These are phyloP conservation scores for Monomorium pharaonis DNA, from an alignment of 1,140 invertebrate species.

Conservation along the genomic window DNA sequence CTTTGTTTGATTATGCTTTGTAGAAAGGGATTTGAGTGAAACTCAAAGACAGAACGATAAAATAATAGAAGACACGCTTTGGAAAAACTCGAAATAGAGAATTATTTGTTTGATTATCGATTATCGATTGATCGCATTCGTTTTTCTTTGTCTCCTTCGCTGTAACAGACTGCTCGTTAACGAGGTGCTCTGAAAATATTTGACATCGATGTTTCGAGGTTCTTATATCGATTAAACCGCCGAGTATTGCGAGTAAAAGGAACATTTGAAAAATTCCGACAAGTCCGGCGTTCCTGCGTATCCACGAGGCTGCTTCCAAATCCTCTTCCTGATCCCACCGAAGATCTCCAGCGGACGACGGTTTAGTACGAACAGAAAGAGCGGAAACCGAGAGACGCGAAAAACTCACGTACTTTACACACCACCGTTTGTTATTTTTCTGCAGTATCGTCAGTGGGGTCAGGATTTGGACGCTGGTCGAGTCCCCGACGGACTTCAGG, in stretches of 20 bases:
- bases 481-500: constrained; percentile 91
- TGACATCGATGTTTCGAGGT: background rate
- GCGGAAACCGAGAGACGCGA: background rate
- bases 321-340: constrained; percentile 11
- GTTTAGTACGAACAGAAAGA: constrained; percentile 8
- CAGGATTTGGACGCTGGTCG: constrained; percentile 92
- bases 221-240: background rate
- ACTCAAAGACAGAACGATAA: background rate
- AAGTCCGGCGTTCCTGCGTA: background rate
- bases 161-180: background rate
- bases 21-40: background rate
- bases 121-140: background rate
- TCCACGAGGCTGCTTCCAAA: background rate
- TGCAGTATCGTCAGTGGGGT: constrained; percentile 93
- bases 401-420: constrained; percentile 35
- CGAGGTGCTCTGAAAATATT: constrained; percentile 11
- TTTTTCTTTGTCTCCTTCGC: background rate
- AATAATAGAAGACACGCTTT: background rate
- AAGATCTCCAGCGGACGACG: constrained; percentile 14
- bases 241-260: background rate
- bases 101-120: background rate
- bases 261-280: background rate
- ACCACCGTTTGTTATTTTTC: constrained; percentile 45
- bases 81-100: constrained; percentile 5
- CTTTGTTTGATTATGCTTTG: background rate